These are phyloP conservation scores for Cichladusa arquata DNA, from an alignment of 2,113 vertebrate genomes.

Conservation along the genomic window DNA sequence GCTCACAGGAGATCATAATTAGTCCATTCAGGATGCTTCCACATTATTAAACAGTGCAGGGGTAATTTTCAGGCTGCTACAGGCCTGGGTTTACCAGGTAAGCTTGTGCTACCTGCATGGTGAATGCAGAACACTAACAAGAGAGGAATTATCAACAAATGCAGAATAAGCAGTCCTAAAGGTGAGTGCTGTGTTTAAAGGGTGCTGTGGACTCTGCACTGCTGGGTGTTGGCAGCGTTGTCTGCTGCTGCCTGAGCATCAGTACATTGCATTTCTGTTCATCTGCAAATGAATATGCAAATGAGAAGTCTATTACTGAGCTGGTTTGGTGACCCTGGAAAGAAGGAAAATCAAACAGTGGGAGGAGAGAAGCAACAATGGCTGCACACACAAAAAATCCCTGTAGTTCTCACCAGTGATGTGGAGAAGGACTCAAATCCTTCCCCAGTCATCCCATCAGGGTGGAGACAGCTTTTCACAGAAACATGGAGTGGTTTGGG, in stretches of 20 bases:
- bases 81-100: not conserved
- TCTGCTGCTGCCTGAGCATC: not conserved
- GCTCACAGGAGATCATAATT: not conserved
- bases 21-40: not conserved
- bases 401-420: not conserved
- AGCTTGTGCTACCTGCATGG: fast-evolving
- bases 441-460: too few species aligned
- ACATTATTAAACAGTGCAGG: not conserved
- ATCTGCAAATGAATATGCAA: not conserved
- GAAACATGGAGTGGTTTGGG: not conserved
- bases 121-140: not conserved
- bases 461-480: not conserved
- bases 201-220: not conserved
- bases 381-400: not conserved
- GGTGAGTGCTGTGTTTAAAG: not conserved
- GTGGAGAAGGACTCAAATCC: not conserved
- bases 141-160: not conserved
- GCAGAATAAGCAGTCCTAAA: not conserved
- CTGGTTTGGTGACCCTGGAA: not conserved
- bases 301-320: not conserved
- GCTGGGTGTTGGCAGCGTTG: too few species aligned
- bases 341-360: not conserved
- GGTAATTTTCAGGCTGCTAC: not conserved
- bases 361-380: not conserved
- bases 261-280: not conserved